Conservation (phyloP, 2,797 vertebrate species). For the Artibeus jamaicensis region DNA sequence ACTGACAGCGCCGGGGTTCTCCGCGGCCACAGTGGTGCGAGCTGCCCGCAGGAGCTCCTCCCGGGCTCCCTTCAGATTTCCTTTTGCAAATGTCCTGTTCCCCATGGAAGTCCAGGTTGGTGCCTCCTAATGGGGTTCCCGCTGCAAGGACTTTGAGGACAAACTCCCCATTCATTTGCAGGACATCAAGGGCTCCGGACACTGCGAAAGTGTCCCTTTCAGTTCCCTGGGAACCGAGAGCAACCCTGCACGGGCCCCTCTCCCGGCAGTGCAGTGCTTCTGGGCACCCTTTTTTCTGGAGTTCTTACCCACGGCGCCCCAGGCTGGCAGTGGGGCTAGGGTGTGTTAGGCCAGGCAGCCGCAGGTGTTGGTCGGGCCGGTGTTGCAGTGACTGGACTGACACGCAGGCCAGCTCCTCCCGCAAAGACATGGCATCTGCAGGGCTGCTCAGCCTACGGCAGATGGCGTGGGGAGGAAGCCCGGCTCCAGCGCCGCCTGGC, state of each 20-base stretch:
- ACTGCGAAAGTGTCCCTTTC: background rate
- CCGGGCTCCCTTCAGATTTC: background rate
- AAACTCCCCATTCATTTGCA: background rate
- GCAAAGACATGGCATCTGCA: background rate
- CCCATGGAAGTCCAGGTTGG: background rate
- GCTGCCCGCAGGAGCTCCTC: background rate
- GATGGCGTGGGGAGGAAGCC: background rate
- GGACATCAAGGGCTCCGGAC: background rate
- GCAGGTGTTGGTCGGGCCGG: background rate
- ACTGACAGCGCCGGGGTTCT: background rate
- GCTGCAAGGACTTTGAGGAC: background rate
- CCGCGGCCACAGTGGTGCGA: background rate
- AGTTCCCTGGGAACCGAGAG: background rate
- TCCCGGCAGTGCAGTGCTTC: background rate
- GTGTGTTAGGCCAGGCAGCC: background rate
- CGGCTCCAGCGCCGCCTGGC: background rate
- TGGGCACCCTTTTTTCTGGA: background rate
- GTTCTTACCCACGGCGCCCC: background rate
- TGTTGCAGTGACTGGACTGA: background rate
- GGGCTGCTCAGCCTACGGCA: background rate
- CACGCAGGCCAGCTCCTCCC: background rate
- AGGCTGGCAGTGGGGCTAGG: background rate
- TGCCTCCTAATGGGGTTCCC: background rate
- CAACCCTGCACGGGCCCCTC: too few species aligned
- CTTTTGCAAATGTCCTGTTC: background rate